Conservation (phyloP, 2,113 vertebrate genomes). For the Pagrus major region DNA sequence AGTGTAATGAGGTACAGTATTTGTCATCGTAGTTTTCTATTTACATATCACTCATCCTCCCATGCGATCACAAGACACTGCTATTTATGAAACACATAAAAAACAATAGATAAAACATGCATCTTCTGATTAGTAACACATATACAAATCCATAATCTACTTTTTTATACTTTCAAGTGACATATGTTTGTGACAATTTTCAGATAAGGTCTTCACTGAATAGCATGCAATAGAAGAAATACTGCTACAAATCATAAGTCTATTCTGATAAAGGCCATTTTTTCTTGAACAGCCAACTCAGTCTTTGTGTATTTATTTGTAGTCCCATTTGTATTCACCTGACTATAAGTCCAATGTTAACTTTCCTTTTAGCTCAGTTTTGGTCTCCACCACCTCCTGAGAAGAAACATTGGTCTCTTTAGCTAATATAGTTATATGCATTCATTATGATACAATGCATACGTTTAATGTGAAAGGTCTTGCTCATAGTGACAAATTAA, state of each 20-base stretch:
- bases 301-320: not conserved
- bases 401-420: too few relatives aligned
- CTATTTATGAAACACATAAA: not conserved
- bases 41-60: not conserved
- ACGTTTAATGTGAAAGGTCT: not conserved
- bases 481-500: not conserved
- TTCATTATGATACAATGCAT: not conserved
- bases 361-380: too few relatives aligned
- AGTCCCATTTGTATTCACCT: too few relatives aligned
- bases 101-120: not conserved
- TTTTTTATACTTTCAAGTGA: not conserved
- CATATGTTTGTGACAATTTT: not conserved
- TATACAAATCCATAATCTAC: not conserved
- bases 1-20: slow-evolving; percentile 77
- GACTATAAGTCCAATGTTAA: too few relatives aligned
- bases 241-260: not conserved
- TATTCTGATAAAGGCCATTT: not conserved
- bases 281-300: not conserved
- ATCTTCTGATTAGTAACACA: not conserved
- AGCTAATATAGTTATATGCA: not conserved
- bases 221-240: not conserved
- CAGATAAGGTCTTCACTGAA: not conserved
- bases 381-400: too few relatives aligned
- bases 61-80: not conserved
- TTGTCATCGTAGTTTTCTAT: not conserved